Evolutionary conservation across 2,797 vertebrate genomes (phyloP).

Genomic region (Gymnothorax javanicus): DNA sequence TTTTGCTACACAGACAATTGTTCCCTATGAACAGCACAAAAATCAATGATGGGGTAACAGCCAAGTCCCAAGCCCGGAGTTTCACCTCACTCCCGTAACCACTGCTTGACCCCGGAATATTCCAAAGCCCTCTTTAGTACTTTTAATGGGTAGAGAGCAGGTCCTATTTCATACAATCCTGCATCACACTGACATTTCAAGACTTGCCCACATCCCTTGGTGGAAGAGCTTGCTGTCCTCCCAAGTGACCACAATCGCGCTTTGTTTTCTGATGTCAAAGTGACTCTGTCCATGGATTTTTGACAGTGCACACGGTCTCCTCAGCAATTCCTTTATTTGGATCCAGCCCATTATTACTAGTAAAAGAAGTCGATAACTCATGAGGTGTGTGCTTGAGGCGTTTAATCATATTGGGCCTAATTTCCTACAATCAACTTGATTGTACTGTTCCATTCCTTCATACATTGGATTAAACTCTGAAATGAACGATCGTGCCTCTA

Average conservation of each 20-base stretch:
- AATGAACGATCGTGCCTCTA: slow-evolving; percentile 40
- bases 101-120: slow-evolving; percentile 7
- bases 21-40: slow-evolving; percentile 23
- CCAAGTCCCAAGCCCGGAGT: slow-evolving; percentile 21
- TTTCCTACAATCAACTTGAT: slow-evolving; percentile 18
- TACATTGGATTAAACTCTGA: slow-evolving; percentile 59
- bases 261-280: too few relatives aligned
- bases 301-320: too few relatives aligned
- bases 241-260: too few relatives aligned
- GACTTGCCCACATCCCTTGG: background rate
- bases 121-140: slow-evolving; percentile 8
- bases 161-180: slow-evolving; percentile 36
- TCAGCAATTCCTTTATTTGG: background rate
- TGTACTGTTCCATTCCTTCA: slow-evolving; percentile 37
- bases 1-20: slow-evolving; percentile 30
- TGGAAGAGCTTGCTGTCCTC: background rate
- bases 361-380: background rate
- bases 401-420: slow-evolving; percentile 5
- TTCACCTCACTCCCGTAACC: slow-evolving; percentile 26
- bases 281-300: too few relatives aligned
- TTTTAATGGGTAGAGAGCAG: slow-evolving; percentile 32
- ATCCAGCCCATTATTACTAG: background rate
- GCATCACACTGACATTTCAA: slow-evolving; percentile 41
- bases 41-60: slow-evolving; percentile 18
- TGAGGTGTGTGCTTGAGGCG: background rate